These are phyloP conservation scores for Coenonympha arcania DNA, from an alignment of 2,888 invertebrate species.

Conservation along the genomic window DNA sequence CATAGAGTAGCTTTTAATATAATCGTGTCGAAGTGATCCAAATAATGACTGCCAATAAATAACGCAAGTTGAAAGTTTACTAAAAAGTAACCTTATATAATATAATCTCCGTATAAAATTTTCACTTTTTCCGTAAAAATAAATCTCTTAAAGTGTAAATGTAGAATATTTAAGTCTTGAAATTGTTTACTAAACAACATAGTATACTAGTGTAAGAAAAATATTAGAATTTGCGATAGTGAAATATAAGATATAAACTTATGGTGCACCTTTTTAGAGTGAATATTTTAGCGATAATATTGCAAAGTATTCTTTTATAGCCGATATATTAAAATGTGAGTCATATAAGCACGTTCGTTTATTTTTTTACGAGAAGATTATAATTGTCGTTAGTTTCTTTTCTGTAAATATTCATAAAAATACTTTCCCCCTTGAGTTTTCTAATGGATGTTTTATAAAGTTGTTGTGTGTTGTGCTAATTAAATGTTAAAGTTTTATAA, in stretches of 20 bases:
- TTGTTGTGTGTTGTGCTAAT: constrained; percentile 59
- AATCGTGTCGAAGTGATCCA: constrained; percentile 20
- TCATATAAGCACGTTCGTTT: constrained; percentile 34
- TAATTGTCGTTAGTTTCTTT: constrained; percentile 38
- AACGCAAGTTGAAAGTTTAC: constrained; percentile 20
- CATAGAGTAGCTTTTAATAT: constrained; percentile 21
- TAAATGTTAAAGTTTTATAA: constrained; percentile 51
- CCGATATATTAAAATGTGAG: constrained; percentile 39
- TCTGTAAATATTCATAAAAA: constrained; percentile 59
- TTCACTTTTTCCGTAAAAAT: constrained; percentile 29
- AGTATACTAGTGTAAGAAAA: constrained; percentile 40
- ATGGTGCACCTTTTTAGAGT: constrained; percentile 68
- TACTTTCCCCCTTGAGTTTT: constrained; percentile 41
- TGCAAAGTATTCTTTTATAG: constrained; percentile 40
- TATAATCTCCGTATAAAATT: constrained; percentile 33
- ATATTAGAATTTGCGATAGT: constrained; percentile 47
- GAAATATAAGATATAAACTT: constrained; percentile 52
- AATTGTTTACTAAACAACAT: constrained; percentile 51
- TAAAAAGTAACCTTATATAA: constrained; percentile 28
- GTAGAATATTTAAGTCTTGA: constrained; percentile 36
- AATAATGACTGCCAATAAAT: constrained; percentile 33
- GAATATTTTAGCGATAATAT: constrained; percentile 43
- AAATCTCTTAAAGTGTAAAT: constrained; percentile 44
- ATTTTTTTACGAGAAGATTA: constrained; percentile 49
- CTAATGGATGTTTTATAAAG: constrained; percentile 48